Evolutionary conservation across 2,888 invertebrate species (phyloP).

Genomic region (Clitarchus hookeri): DNA sequence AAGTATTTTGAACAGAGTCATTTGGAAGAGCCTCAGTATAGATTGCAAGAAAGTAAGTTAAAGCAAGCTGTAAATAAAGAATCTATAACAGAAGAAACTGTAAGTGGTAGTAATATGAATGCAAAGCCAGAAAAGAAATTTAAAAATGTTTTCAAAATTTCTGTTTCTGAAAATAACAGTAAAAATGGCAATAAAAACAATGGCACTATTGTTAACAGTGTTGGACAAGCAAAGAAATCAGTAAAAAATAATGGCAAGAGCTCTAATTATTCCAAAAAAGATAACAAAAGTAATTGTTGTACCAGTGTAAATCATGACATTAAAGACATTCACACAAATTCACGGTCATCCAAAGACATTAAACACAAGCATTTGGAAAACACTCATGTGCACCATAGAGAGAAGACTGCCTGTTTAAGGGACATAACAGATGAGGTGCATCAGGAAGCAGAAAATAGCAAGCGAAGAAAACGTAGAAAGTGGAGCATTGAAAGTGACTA

Average conservation of each 20-base stretch:
- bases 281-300: background rate
- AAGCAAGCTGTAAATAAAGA: background rate
- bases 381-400: background rate
- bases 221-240: background rate
- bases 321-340: background rate
- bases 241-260: background rate
- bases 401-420: background rate
- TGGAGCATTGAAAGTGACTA: constrained; percentile 14
- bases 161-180: background rate
- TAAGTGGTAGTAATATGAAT: background rate
- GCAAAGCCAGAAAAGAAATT: background rate
- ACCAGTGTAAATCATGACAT: background rate
- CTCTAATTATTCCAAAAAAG: background rate
- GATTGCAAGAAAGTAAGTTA: background rate
- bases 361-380: background rate
- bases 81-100: background rate
- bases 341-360: background rate
- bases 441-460: background rate
- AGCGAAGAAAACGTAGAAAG: background rate
- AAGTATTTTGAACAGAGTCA: background rate
- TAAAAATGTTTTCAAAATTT: background rate
- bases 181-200: background rate
- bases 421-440: background rate
- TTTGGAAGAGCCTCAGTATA: background rate
- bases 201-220: background rate